A percentile compares a stretch with the other conserved stretches of the same genome.
phyloP scores from a whole-genome alignment of 2,113 vertebrate genomes.

The Callorhinus ursinus region DNA sequence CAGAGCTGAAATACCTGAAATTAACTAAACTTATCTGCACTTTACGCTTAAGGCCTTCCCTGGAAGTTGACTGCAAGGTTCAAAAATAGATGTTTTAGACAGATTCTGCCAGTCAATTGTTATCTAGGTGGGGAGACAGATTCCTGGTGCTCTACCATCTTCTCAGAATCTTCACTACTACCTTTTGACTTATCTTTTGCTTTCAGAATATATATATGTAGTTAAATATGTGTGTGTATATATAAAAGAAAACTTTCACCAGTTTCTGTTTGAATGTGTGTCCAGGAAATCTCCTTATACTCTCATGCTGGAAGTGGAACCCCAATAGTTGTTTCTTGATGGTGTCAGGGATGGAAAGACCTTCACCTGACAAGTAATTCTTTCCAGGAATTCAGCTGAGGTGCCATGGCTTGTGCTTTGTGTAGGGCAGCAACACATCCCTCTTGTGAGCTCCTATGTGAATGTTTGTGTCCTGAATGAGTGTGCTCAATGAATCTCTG shows the following conservation, averaged over 20 bases:
- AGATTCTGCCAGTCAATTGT: background rate
- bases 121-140: background rate
- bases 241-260: background rate
- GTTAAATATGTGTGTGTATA: background rate
- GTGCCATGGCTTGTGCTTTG: background rate
- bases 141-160: background rate
- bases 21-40: background rate
- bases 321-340: background rate
- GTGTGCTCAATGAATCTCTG: background rate
- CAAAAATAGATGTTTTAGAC: background rate
- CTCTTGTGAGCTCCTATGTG: background rate
- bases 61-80: background rate
- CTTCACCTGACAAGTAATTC: background rate
- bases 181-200: background rate
- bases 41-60: background rate
- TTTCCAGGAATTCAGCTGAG: background rate
- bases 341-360: background rate
- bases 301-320: background rate
- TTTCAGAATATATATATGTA: background rate
- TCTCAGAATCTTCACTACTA: background rate
- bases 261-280: background rate
- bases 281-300: background rate
- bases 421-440: background rate
- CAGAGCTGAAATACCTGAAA: background rate
- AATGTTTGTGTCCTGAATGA: background rate